phyloP scores from a whole-genome alignment of 2,797 vertebrate genomes.

The Gallinago stenura region DNA sequence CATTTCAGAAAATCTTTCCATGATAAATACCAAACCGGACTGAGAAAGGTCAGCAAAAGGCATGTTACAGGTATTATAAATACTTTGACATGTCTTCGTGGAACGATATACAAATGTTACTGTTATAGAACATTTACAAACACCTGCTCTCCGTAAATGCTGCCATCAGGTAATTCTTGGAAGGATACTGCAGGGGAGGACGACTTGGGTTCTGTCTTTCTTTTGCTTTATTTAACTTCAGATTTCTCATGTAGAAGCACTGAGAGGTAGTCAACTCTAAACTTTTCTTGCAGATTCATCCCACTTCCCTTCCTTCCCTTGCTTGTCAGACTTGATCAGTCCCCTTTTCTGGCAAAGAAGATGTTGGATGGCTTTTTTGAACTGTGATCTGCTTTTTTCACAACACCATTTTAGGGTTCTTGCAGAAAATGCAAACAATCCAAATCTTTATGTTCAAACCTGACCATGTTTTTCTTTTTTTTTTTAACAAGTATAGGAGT shows the following conservation, averaged over 20 bases:
- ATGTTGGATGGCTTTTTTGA: neutral
- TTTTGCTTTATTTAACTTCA: conserved; percentile 12
- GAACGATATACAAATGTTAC: conserved; percentile 13
- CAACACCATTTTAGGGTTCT: neutral
- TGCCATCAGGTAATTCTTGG: neutral
- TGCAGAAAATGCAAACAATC: neutral
- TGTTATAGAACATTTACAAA: neutral
- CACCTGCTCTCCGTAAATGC: neutral
- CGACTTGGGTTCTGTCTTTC: neutral
- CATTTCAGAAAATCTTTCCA: conserved; percentile 30
- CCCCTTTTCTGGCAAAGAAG: neutral
- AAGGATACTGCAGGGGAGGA: neutral
- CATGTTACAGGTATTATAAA: neutral
- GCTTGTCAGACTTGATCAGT: neutral
- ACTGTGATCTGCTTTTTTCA: neutral
- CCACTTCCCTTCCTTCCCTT: neutral
- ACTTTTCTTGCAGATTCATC: neutral
- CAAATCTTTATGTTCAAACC: neutral
- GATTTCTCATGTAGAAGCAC: neutral
- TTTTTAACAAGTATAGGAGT: neutral
- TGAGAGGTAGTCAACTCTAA: neutral
- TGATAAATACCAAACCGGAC: conserved; percentile 39
- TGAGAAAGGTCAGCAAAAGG: conserved; percentile 55
- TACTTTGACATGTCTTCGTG: neutral
- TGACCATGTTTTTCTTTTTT: neutral